Percentiles rank a stretch among this genome's conserved stretches.
Evolutionary conservation across 2,113 vertebrate genomes (phyloP).

Genomic region (Phaethon lepturus): DNA sequence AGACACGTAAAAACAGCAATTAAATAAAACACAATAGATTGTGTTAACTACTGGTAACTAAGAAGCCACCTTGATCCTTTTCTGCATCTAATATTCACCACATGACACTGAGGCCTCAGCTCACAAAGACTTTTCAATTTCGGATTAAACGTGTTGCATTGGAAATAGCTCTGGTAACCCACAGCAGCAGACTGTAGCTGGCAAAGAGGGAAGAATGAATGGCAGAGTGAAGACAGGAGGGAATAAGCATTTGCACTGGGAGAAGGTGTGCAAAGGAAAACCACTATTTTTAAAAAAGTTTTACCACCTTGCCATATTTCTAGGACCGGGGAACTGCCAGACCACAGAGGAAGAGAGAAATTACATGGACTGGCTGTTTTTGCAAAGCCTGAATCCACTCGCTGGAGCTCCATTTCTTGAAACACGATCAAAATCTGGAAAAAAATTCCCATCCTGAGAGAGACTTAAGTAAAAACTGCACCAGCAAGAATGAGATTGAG

Average conservation of each 20-base stretch:
- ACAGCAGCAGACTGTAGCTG: not conserved
- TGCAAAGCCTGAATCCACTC: not conserved
- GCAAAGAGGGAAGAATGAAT: not conserved
- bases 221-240: not conserved
- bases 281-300: rapidly evolving
- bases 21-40: slow-evolving; percentile 28
- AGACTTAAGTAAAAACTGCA: not conserved
- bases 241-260: not conserved
- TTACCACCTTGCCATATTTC: not conserved
- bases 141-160: slow-evolving; percentile 12
- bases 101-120: not conserved
- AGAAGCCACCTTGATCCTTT: slow-evolving; percentile 44
- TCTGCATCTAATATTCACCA: not conserved
- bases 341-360: not conserved
- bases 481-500: not conserved
- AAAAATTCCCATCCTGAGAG: not conserved
- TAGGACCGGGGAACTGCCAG: not conserved
- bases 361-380: not conserved
- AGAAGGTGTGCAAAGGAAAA: not conserved
- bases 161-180: slow-evolving; percentile 11
- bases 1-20: not conserved
- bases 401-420: not conserved
- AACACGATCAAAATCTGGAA: not conserved
- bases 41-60: slow-evolving; percentile 44
- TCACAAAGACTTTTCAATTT: slow-evolving; percentile 63